Conservation (phyloP, 2,113 vertebrate species). For the Telmatochromis sp. region DNA sequence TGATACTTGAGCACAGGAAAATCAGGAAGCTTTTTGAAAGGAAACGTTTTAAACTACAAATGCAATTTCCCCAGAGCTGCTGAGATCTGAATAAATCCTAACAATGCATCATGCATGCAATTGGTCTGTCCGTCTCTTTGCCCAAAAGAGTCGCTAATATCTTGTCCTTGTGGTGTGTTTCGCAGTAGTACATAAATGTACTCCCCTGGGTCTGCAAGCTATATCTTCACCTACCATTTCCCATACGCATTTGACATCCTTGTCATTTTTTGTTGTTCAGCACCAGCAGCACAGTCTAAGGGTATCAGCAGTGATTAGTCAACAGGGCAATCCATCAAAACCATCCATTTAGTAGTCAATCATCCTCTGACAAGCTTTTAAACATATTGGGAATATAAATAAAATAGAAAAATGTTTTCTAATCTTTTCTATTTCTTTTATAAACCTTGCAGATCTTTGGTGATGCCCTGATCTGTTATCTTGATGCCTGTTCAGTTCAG, state of each 20-base stretch:
- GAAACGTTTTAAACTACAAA: background rate
- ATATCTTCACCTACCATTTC: background rate
- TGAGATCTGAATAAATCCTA: constrained; percentile 28
- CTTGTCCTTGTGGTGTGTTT: background rate
- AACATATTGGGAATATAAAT: background rate
- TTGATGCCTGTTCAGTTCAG: background rate
- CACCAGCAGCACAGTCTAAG: background rate
- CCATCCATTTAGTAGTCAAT: background rate
- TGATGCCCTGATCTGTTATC: background rate
- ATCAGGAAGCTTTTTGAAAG: background rate
- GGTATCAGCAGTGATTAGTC: background rate
- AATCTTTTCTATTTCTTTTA: background rate
- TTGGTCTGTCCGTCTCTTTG: background rate
- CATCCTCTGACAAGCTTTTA: background rate
- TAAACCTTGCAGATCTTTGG: background rate
- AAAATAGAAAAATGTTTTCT: background rate
- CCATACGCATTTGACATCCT: background rate
- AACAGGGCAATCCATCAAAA: background rate
- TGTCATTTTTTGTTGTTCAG: background rate
- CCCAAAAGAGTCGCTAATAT: background rate
- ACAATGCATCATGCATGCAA: constrained; percentile 5
- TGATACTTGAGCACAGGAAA: background rate
- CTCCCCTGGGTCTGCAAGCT: background rate
- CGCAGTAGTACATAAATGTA: background rate
- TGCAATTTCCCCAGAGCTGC: background rate